Conservation (phyloP, 2,888 invertebrate species). For the Melieria picta region DNA sequence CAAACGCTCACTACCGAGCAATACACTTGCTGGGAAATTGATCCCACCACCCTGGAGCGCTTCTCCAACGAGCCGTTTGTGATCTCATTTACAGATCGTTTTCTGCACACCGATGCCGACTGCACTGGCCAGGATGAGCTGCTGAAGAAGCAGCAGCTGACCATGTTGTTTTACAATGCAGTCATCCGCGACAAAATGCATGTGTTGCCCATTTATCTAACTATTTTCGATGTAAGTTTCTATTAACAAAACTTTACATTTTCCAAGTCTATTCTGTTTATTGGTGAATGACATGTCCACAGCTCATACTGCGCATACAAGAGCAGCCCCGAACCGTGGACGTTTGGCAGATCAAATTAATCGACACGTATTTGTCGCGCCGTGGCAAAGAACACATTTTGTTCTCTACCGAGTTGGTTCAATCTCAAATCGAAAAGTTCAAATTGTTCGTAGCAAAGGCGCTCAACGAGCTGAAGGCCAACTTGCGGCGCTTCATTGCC, state of each 20-base stretch:
- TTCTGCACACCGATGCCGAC: constrained; percentile 66
- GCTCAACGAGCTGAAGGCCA: constrained; percentile 45
- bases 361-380: constrained; percentile 68
- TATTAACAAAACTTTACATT: background rate
- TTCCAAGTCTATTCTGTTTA: background rate
- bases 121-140: constrained; percentile 56
- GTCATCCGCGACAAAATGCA: constrained; percentile 82
- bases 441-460: constrained; percentile 54
- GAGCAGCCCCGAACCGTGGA: constrained; percentile 60
- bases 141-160: constrained; percentile 71
- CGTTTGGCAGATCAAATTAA: constrained; percentile 81
- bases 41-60: constrained; percentile 75
- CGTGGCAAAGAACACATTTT: constrained; percentile 52
- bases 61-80: constrained; percentile 80
- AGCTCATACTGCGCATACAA: constrained; percentile 52
- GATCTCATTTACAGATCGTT: constrained; percentile 76
- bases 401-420: constrained; percentile 61
- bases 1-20: constrained; percentile 81
- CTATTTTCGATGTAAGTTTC: constrained; percentile 72
- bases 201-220: constrained; percentile 78
- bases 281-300: background rate
- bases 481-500: constrained; percentile 57
- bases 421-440: constrained; percentile 57
- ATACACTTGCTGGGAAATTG: constrained; percentile 65
- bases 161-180: constrained; percentile 81